Base-by-base conservation (phyloP, 2,797 vertebrate species). In the Simalia tracyae region DNA sequence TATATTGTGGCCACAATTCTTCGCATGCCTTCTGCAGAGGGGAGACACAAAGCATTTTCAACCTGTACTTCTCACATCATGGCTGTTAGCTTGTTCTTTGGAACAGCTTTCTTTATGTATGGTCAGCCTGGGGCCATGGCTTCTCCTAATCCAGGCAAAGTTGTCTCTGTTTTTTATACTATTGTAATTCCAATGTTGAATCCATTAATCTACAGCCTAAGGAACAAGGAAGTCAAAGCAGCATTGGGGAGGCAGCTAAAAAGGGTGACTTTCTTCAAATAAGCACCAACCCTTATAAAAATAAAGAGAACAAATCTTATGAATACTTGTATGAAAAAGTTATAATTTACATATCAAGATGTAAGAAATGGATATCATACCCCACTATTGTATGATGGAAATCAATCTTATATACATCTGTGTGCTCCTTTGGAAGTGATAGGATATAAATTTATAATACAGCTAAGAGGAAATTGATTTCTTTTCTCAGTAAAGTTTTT, bases 171-270 rank as follows among this genome's bases (percentile, higher is more conserved):
- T 0, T 96, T 96, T 72, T 95, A 96, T 68, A 96, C 95, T 6
- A 93, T 94, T 11, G 86, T 96, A 42, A 96, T 96, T 31, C 94
- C 95, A 28, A 95, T 96, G 95, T 24, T 96, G 61, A 96, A 96
- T 8, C 95, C 94, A 36, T 84, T 95, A 28, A 95, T 96, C 61
- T 96, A 95, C 42, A 95, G 94, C 50, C 72, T 96, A 88, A 96
- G 95, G 63, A 96, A 95, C 57, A 95, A 95, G n/a, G 93, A 96
- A 2, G 94, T 96, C n/a, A 96, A 96, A 68, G 31, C 88, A 59
- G 92, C 92, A 14, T 31, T 93, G 12, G 0, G 26, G 11, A 92
- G 89, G 22, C 88, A 89, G 14, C 12, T 92, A 9, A 86, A 61
- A 90, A 90, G 42, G 28, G 17, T 89, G 12, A 1, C 10, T 61